These are phyloP conservation scores for Lithosia quadra DNA, from an alignment of 2,888 invertebrate genomes.

Conservation along the genomic window DNA sequence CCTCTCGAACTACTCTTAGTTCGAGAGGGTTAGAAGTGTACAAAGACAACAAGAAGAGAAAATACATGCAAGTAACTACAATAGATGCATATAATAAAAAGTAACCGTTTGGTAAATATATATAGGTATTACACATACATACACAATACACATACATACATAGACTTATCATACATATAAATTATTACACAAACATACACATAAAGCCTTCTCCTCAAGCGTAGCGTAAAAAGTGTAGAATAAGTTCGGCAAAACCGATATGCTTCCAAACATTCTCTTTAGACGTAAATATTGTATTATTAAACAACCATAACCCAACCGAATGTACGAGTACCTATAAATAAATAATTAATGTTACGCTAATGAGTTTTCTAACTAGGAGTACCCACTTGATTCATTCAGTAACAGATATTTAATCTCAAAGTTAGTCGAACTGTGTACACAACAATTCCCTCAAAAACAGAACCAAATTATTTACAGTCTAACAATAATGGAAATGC, in stretches of 20 bases:
- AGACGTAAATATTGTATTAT: not conserved
- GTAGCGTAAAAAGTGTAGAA: too few relatives aligned
- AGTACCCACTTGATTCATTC: not conserved
- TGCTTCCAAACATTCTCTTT: not conserved
- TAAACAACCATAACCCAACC: not conserved
- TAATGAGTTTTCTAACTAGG: slow-evolving; percentile 11
- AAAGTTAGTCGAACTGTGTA: not conserved
- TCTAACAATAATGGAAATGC: not conserved
- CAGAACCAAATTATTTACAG: not conserved
- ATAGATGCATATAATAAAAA: too few relatives aligned
- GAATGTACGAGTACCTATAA: slow-evolving; percentile 14
- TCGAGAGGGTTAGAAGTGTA: too few relatives aligned
- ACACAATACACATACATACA: too few relatives aligned
- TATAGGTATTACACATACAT: too few relatives aligned
- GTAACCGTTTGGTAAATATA: too few relatives aligned
- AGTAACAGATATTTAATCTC: not conserved
- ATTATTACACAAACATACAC: too few relatives aligned
- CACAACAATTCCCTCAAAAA: not conserved
- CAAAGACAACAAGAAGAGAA: too few relatives aligned
- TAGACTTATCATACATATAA: too few relatives aligned
- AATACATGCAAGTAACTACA: too few relatives aligned
- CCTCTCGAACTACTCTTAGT: too few relatives aligned
- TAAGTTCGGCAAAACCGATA: slow-evolving; percentile 9
- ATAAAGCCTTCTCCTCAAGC: too few relatives aligned
- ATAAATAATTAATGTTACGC: not conserved